Conservation (phyloP, 2,888 invertebrate genomes). For the Phorcus lineatus region DNA sequence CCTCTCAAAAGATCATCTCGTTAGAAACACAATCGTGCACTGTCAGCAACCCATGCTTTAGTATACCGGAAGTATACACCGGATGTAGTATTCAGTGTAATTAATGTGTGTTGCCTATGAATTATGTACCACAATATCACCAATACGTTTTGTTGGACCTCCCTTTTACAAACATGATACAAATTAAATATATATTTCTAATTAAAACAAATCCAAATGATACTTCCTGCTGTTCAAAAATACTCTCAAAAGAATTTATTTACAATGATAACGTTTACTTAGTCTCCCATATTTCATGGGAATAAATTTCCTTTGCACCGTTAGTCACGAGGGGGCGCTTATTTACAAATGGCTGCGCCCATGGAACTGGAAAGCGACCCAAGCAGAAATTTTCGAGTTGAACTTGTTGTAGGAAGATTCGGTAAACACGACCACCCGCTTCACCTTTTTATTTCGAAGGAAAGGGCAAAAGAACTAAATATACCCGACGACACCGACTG, state of each 20-base stretch:
- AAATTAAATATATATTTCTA: too few relatives aligned
- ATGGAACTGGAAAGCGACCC: background rate
- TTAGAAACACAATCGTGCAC: background rate
- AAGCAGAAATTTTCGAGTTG: background rate
- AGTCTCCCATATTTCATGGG: background rate
- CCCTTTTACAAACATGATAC: too few relatives aligned
- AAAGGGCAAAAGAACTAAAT: constrained; percentile 45
- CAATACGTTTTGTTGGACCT: too few relatives aligned
- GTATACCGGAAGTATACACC: constrained; percentile 15
- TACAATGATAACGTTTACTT: too few relatives aligned
- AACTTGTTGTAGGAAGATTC: constrained; percentile 30
- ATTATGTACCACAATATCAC: background rate
- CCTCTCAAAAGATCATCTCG: background rate
- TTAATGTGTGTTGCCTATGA: background rate
- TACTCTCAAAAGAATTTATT: too few relatives aligned
- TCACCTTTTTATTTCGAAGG: constrained; percentile 52
- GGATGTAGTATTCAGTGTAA: background rate
- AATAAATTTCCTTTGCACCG: background rate
- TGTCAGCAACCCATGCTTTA: background rate
- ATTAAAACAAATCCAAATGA: too few relatives aligned
- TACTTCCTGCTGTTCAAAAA: too few relatives aligned
- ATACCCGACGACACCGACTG: constrained; percentile 33
- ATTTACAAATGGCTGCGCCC: constrained; percentile 30
- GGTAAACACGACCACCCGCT: constrained; percentile 43
- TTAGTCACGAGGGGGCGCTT: constrained; percentile 8